Base-by-base conservation (phyloP, 2,888 invertebrate species). In the Syritta pipiens region DNA sequence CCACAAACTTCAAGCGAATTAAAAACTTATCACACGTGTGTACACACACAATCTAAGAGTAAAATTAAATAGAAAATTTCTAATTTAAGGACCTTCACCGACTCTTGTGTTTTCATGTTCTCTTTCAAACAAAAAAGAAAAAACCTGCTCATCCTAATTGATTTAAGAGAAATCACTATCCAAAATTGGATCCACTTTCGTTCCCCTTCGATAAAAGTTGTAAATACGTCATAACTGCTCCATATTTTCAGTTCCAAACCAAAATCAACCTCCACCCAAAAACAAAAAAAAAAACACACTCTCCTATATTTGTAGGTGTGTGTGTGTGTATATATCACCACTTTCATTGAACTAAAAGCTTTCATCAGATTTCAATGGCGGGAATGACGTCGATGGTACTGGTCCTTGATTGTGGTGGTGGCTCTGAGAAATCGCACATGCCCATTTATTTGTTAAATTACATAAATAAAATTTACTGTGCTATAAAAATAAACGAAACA, bases 261-360 rank as follows among this genome's bases (percentile, higher is more conserved):
- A 44, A 72, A 72, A 35, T 46, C 51, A 69, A 37, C 44, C 53
- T 44, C 46, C 32, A 35, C 19, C 22, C n/a, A 57, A 46, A 40
- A 48, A 71, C 7, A 24, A 17, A 55, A 46, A 49, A 53, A 14
- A 30, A 44, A 3, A n/a, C n/a, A n/a, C n/a, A n/a, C n/a, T n/a
- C n/a, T n/a, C n/a, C n/a, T n/a, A n/a, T n/a, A n/a, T n/a, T n/a
- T n/a, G n/a, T n/a, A n/a, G n/a, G n/a, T n/a, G n/a, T n/a, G n/a
- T n/a, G n/a, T n/a, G n/a, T n/a, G n/a, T n/a, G n/a, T n/a, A n/a
- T 22, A 40, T 12, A 65, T 55, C 51, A 51, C 79, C 62, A 79
- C 67, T 68, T 74, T 79, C 79, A 74, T 68, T 79, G 79, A 79
- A 79, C 62, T 44, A 44, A 68, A 79, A 72, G 67, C 72, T 46